phyloP scores from a whole-genome alignment of 2,113 vertebrate species.

The Melanerpes aurifrons region DNA sequence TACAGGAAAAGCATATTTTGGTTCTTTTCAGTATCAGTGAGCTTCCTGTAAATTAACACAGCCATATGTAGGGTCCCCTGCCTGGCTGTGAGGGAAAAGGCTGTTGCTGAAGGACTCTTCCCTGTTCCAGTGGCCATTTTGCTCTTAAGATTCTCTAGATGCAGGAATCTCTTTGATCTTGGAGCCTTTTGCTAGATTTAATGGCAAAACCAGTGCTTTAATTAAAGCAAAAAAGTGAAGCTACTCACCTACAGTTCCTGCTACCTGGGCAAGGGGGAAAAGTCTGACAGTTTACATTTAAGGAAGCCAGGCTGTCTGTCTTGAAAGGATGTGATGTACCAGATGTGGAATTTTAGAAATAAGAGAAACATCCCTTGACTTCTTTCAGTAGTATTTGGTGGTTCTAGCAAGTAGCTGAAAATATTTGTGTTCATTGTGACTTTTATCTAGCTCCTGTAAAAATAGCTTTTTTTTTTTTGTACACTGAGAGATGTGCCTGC shows the following conservation, averaged over 20 bases:
- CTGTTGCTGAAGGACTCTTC: background rate
- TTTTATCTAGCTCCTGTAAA: background rate
- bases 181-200: background rate
- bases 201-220: background rate
- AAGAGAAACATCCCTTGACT: background rate
- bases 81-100: background rate
- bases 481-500: background rate
- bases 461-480: background rate
- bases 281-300: background rate
- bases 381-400: background rate
- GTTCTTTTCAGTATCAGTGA: background rate
- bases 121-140: fast-evolving
- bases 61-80: background rate
- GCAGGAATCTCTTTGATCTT: background rate
- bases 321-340: background rate
- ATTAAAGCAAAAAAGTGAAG: background rate
- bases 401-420: background rate
- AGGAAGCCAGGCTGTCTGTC: background rate
- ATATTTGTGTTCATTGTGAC: background rate
- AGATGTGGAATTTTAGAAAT: background rate
- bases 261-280: background rate
- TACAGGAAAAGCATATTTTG: background rate
- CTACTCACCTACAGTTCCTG: background rate
- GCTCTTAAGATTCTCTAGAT: background rate
- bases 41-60: background rate